These are phyloP conservation scores for Aricia agestis DNA, from an alignment of 1,140 invertebrate species.

Conservation along the genomic window DNA sequence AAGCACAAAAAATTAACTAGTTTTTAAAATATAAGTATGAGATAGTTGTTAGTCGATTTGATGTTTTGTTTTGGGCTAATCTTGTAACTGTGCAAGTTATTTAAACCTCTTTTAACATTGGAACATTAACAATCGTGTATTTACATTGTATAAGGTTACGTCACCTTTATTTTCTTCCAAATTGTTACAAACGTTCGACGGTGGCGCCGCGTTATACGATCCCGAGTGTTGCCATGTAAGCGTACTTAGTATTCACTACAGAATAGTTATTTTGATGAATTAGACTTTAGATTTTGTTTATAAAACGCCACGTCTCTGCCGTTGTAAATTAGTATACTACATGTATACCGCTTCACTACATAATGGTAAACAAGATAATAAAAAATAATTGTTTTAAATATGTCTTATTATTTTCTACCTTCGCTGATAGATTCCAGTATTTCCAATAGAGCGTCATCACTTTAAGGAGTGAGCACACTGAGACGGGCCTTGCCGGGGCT, in stretches of 20 bases:
- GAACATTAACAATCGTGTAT: slow-evolving; percentile 5
- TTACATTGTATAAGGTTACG: slow-evolving; percentile 10
- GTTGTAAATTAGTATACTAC: slow-evolving; percentile 66
- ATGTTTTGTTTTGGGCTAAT: slow-evolving; percentile 26
- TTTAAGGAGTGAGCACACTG: too few species aligned
- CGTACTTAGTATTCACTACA: slow-evolving; percentile 18
- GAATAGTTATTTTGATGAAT: slow-evolving; percentile 25
- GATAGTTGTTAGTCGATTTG: slow-evolving; percentile 32
- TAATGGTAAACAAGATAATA: slow-evolving; percentile 69
- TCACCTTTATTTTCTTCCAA: slow-evolving; percentile 21
- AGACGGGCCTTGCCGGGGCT: too few species aligned
- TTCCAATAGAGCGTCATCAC: background rate
- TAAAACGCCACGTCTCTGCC: slow-evolving; percentile 46
- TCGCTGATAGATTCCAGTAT: background rate
- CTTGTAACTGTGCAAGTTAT: slow-evolving; percentile 23
- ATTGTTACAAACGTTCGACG: slow-evolving; percentile 34
- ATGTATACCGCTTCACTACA: slow-evolving; percentile 67
- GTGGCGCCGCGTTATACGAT: slow-evolving; percentile 30
- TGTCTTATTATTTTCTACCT: slow-evolving; percentile 35
- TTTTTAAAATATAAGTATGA: slow-evolving; percentile 33
- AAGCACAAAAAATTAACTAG: slow-evolving; percentile 21
- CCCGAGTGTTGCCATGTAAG: background rate
- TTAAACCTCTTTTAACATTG: slow-evolving; percentile 16
- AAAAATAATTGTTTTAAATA: slow-evolving; percentile 70
- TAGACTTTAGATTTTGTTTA: slow-evolving; percentile 24